A percentile compares a stretch with the other conserved stretches of the same genome.
Evolutionary conservation across 2,797 vertebrate species (phyloP).

Genomic region (Silurus lanzhouensis): DNA sequence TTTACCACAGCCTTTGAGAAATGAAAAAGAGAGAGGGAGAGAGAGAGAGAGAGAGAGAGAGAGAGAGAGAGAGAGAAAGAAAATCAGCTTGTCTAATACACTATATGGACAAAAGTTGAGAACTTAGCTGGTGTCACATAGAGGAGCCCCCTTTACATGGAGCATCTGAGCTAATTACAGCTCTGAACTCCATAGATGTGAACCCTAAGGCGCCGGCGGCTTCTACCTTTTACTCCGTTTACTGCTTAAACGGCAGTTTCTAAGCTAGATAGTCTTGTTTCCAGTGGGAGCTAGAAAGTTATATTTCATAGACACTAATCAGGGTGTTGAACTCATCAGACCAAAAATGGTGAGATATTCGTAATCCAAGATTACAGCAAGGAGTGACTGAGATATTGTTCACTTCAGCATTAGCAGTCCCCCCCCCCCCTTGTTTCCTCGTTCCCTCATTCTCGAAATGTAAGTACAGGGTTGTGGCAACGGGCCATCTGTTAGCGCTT

Average conservation of each 20-base stretch:
- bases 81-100: neutral
- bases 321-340: neutral
- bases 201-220: neutral
- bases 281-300: constrained; percentile 17
- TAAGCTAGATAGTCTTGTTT: constrained; percentile 3
- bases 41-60: neutral
- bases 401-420: neutral
- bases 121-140: neutral
- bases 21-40: constrained; percentile 42
- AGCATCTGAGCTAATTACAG: constrained; percentile 43
- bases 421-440: neutral
- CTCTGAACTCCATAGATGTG: constrained; percentile 34
- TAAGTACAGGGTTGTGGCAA: constrained; percentile 66
- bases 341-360: neutral
- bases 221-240: neutral
- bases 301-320: constrained; percentile 16
- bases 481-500: constrained; percentile 67
- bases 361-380: neutral
- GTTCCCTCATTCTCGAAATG: constrained; percentile 60
- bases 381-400: constrained; percentile 5
- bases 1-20: constrained; percentile 33
- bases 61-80: neutral
- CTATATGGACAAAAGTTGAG: neutral
- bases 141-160: constrained; percentile 5
- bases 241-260: constrained; percentile 32